These are phyloP conservation scores for Drosophila repleta DNA, from an alignment of 1,140 invertebrate species.

Conservation along the genomic window DNA sequence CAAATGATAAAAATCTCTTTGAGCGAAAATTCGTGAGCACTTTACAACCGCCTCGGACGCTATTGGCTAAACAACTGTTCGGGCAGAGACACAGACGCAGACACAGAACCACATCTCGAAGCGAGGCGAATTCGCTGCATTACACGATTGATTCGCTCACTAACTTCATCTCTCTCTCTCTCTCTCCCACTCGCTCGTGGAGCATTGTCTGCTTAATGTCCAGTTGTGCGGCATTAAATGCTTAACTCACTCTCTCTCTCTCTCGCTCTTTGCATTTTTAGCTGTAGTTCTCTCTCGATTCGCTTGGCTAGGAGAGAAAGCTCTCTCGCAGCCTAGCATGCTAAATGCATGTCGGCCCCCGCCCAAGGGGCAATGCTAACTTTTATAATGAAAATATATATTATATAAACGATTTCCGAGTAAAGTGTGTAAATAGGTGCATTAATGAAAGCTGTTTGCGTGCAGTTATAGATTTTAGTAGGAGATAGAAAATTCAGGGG, in stretches of 20 bases:
- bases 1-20: conserved; percentile 34
- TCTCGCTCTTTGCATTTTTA: too few species aligned
- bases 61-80: conserved; percentile 65
- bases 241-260: conserved; percentile 16
- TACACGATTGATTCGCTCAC: background rate
- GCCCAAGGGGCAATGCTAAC: conserved; percentile 3
- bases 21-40: conserved; percentile 50
- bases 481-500: conserved; percentile 52
- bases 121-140: conserved; percentile 19
- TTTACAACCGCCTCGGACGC: conserved; percentile 59
- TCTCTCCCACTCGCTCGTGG: background rate
- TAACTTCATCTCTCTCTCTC: background rate
- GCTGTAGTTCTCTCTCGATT: too few species aligned
- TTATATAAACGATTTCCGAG: background rate
- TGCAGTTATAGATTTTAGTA: conserved; percentile 3
- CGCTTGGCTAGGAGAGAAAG: background rate
- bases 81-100: background rate
- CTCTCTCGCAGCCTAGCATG: conserved; percentile 43
- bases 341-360: conserved; percentile 19
- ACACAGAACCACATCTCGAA: conserved; percentile 23
- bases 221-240: background rate
- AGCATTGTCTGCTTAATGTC: conserved; percentile 4
- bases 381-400: conserved; percentile 16
- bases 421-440: conserved; percentile 11
- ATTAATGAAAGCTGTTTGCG: conserved; percentile 28